Evolutionary conservation across 1,140 invertebrate genomes (phyloP).

Genomic region (Hylyphantes graminicola): DNA sequence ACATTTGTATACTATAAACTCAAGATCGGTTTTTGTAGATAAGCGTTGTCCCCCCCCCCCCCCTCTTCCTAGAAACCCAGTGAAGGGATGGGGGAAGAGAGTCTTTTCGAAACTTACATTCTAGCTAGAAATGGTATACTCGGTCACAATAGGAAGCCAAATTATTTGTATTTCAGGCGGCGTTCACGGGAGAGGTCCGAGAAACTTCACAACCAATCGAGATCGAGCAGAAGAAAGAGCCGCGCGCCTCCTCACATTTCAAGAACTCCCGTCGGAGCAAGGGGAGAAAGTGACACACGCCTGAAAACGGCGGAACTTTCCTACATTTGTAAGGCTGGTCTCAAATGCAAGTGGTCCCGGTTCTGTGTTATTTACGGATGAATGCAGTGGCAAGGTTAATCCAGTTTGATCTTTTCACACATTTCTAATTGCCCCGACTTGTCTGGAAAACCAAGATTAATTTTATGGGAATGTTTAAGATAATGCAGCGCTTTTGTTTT

Average conservation of each 20-base stretch:
- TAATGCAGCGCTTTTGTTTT: too few species aligned
- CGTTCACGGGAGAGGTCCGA: background rate
- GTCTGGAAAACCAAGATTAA: too few species aligned
- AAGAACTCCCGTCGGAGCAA: conserved; percentile 4
- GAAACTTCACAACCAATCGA: background rate
- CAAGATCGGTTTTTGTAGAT: background rate
- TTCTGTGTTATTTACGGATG: too few species aligned
- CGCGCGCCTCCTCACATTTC: background rate
- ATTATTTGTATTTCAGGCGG: background rate
- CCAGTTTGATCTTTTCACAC: too few species aligned
- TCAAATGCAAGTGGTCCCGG: too few species aligned
- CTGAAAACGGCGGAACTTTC: too few species aligned
- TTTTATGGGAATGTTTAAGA: too few species aligned
- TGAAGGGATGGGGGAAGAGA: background rate
- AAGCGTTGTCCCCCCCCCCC: background rate
- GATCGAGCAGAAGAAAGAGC: background rate
- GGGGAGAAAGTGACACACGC: background rate
- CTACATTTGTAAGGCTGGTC: too few species aligned
- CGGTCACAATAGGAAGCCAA: background rate
- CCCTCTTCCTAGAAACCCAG: background rate
- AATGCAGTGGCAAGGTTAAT: too few species aligned
- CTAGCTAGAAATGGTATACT: too few species aligned
- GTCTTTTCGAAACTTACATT: background rate
- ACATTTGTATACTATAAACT: too few species aligned
- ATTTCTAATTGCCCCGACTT: too few species aligned